Conservation (phyloP, 2,797 vertebrate species). For the Chaetophractus vellerosus region DNA sequence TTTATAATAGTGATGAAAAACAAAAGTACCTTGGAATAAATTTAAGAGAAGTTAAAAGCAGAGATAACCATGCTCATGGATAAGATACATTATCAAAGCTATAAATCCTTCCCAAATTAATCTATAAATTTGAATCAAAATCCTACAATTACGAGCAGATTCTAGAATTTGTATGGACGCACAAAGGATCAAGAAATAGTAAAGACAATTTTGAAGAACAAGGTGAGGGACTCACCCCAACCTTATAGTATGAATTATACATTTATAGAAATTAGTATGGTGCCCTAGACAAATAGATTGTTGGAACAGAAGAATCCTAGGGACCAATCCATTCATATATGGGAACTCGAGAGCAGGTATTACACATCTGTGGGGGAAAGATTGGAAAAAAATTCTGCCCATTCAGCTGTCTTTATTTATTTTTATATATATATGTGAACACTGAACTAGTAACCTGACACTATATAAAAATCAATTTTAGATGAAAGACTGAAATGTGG, state of each 20-base stretch:
- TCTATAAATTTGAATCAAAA: not conserved
- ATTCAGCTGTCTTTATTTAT: not conserved
- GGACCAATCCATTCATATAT: not conserved
- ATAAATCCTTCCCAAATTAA: not conserved
- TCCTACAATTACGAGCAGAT: not conserved
- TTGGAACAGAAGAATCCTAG: not conserved
- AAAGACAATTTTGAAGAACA: not conserved
- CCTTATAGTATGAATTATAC: not conserved
- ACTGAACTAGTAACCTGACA: not conserved
- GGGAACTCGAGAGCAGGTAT: not conserved
- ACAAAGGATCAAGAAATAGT: not conserved
- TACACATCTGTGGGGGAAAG: not conserved
- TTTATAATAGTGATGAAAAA: not conserved
- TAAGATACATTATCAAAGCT: not conserved
- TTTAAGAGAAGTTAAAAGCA: not conserved
- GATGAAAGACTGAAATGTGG: not conserved
- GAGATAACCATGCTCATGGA: not conserved
- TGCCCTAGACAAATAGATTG: not conserved
- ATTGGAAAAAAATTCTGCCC: not conserved
- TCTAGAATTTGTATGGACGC: constrained; percentile 1
- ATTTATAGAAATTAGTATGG: too few relatives aligned
- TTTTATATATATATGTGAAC: not conserved
- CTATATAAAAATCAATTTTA: not conserved
- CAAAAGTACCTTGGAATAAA: not conserved
- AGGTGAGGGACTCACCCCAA: not conserved